Evolutionary conservation across 2,888 invertebrate species (phyloP), one percentile per base, ranked within the genome.

Genomic region (Drosophila cracens): DNA sequence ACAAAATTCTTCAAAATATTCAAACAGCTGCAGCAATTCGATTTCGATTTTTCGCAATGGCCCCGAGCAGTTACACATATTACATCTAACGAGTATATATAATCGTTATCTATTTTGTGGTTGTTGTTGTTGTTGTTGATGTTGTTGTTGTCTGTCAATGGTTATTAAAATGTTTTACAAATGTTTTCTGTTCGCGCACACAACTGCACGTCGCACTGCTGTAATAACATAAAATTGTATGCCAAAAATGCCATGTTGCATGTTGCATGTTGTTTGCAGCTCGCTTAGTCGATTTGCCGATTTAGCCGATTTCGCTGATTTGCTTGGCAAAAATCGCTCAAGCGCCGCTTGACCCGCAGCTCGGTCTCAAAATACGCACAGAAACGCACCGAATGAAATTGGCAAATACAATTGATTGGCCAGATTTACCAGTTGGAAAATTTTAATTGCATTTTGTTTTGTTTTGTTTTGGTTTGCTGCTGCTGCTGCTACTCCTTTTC

Each of bases 121-220:
- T 59, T 64, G 60, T 46, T 60, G 40, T 40, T 69, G 64, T 7
- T 8, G 29, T 7, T 0, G 29, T 63, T 80, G 54, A 56, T 74
- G 49, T 43, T 63, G 66, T 76, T 83, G 59, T 75, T 72, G 74
- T 70, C 76, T 84, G 79, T 79, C 79, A 84, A 87, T 84, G 78
- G 85, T 89, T 86, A 86, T 87, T 88, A 87, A 86, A 87, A 87
- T 90, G 90, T 87, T 88, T 90, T 76, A 87, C 87, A 90, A 83
- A 90, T 88, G 90, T 90, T 81, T 74, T 74, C 82, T 86, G 87
- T 79, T 83, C 70, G 72, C 80, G 52, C 77, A 68, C 29, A 70
- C 66, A 78, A 73, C 66, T 67, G 68, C 58, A 70, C 77, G 59
- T 54, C 34, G 61, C 54, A 58, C 46, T 53, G 67, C 58, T 33